Conservation (phyloP, 2,888 invertebrate genomes). For the Sarcophaga caerulescens region DNA sequence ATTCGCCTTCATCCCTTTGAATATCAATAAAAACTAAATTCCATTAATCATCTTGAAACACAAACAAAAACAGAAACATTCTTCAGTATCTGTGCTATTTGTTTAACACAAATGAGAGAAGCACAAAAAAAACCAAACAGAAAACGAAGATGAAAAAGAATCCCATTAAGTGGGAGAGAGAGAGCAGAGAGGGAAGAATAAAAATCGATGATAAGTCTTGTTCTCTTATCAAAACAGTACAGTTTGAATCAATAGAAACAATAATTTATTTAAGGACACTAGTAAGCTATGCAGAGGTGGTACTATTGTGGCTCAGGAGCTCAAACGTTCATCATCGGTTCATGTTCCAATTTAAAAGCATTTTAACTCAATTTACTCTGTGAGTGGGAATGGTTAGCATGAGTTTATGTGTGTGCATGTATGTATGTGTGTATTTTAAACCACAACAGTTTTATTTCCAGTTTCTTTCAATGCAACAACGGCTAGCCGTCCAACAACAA, state of each 20-base stretch:
- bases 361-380: conserved; percentile 39
- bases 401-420: neutral
- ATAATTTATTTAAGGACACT: neutral
- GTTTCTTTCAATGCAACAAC: no score
- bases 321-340: neutral
- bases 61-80: neutral
- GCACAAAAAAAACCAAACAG: no score
- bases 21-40: neutral
- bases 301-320: neutral
- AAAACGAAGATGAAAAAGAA: no score
- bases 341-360: conserved; percentile 59
- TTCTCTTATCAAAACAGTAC: neutral
- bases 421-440: no score
- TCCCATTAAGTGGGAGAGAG: neutral
- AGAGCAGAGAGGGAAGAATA: neutral
- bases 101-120: no score
- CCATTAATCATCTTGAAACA: neutral
- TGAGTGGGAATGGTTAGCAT: neutral
- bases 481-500: no score
- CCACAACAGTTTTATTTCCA: no score
- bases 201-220: neutral
- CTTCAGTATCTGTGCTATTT: neutral
- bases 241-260: neutral
- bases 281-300: neutral
- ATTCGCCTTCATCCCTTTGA: no score